Percentiles rank a stretch among this genome's conserved stretches.
These are phyloP conservation scores for Agrilus biguttatus DNA, from an alignment of 2,888 invertebrate genomes.

Conservation along the genomic window DNA sequence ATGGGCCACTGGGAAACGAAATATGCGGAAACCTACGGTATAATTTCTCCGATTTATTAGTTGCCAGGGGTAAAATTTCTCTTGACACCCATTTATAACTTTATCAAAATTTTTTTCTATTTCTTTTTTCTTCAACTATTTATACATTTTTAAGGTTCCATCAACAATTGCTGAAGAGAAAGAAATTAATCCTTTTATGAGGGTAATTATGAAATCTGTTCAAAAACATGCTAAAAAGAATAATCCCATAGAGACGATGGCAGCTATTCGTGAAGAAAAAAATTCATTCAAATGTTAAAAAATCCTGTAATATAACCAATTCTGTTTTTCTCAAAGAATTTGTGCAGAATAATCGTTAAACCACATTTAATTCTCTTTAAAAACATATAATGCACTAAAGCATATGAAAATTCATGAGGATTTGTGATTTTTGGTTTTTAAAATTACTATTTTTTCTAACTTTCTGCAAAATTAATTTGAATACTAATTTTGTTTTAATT, in stretches of 20 bases:
- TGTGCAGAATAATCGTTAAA: no score
- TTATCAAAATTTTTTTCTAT: background rate
- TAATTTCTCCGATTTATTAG: constrained; percentile 4
- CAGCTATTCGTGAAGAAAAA: constrained; percentile 61
- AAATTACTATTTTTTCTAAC: no score
- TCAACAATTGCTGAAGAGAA: constrained; percentile 87
- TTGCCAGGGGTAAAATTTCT: background rate
- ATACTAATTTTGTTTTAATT: no score
- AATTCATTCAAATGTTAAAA: constrained; percentile 51
- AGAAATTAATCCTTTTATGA: constrained; percentile 86
- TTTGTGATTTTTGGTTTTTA: no score
- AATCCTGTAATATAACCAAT: background rate
- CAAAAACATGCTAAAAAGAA: constrained; percentile 49
- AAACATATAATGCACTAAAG: no score
- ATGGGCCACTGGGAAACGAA: constrained; percentile 56
- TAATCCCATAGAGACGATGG: constrained; percentile 66
- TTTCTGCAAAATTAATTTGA: no score
- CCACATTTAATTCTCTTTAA: no score
- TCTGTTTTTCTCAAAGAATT: background rate
- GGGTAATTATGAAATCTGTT: constrained; percentile 52
- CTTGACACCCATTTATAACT: background rate
- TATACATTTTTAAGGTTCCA: constrained; percentile 42
- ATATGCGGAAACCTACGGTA: constrained; percentile 61
- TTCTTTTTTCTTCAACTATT: background rate
- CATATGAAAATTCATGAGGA: no score